Conservation (phyloP, 2,113 vertebrate species). For the Myrmophylax atrothorax region DNA sequence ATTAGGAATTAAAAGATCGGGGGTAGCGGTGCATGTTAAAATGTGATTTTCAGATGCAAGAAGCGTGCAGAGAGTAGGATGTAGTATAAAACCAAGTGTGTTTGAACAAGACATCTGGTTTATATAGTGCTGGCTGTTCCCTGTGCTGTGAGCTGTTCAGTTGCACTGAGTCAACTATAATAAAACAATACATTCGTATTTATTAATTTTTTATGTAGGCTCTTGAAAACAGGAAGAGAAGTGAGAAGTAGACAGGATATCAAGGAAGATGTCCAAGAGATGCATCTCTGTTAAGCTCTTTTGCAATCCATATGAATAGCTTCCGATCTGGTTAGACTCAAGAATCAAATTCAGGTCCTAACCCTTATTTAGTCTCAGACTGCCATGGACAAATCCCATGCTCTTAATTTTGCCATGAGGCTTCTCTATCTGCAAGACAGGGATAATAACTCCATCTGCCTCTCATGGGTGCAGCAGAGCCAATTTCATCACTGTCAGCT, state of each 20-base stretch:
- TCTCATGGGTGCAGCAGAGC: neutral
- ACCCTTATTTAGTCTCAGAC: neutral
- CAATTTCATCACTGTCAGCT: constrained; percentile 40
- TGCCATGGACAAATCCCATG: neutral
- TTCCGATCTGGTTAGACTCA: neutral
- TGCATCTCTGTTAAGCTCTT: neutral
- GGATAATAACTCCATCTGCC: constrained; percentile 7
- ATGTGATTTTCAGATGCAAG: neutral
- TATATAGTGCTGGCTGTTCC: constrained; percentile 3
- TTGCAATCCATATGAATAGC: neutral
- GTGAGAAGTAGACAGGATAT: neutral
- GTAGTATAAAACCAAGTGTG: neutral
- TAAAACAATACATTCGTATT: constrained; percentile 35
- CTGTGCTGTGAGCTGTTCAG: constrained; percentile 7
- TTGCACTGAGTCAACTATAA: constrained; percentile 18
- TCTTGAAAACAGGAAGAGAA: constrained; percentile 28
- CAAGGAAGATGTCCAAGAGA: neutral
- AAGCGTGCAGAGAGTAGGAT: neutral
- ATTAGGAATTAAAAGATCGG: neutral
- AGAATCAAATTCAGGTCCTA: neutral
- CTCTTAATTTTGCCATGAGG: neutral
- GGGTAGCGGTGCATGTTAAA: neutral
- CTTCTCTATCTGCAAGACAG: neutral
- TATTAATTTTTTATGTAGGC: constrained; percentile 44
- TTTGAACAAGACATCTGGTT: constrained; percentile 32